Percentiles rank a stretch among this genome's conserved stretches.
Conservation (phyloP, 2,797 vertebrate species). For the Premnoplex brunnescens region DNA sequence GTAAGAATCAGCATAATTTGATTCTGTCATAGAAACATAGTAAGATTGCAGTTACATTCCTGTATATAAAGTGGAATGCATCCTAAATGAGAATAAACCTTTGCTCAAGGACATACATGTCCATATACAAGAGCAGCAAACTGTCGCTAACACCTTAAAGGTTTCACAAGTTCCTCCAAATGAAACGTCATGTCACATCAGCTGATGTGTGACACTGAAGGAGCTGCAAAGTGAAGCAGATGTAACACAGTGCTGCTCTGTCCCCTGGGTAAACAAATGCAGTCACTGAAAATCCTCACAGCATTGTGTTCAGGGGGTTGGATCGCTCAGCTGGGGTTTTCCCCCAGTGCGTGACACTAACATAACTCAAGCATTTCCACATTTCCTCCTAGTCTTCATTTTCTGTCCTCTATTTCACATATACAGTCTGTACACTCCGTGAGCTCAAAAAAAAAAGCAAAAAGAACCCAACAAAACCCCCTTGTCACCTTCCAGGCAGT, state of each 20-base stretch:
- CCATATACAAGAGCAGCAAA: neutral
- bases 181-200: neutral
- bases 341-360: neutral
- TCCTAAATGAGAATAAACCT: neutral
- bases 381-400: neutral
- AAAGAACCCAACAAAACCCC: neutral
- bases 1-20: neutral
- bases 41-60: neutral
- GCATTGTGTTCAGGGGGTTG: neutral
- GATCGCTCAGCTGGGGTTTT: too few relatives aligned
- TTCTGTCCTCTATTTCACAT: neutral
- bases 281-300: neutral
- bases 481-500: neutral
- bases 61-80: neutral
- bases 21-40: neutral
- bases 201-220: neutral
- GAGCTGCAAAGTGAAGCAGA: neutral
- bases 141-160: neutral
- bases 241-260: neutral
- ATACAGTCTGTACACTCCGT: neutral
- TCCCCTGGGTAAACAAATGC: neutral
- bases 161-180: neutral
- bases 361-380: neutral
- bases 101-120: neutral
- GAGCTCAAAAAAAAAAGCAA: neutral